Conservation (phyloP, 2,888 invertebrate genomes). For the Eupithecia abbreviata region DNA sequence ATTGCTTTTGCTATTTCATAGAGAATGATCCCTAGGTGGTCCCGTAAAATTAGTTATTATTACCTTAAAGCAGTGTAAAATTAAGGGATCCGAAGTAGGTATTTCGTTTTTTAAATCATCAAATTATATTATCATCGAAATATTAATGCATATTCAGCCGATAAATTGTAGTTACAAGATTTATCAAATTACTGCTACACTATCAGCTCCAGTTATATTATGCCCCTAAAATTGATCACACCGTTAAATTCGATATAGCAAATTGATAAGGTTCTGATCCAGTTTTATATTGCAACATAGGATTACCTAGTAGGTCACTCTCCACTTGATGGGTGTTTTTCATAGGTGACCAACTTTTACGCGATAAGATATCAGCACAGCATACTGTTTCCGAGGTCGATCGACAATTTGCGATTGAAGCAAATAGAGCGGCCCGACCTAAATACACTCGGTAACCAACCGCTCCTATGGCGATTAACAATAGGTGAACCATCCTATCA, state of each 20-base stretch:
- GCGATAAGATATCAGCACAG: conserved; percentile 75
- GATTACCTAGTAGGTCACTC: conserved; percentile 42
- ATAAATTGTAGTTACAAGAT: not conserved
- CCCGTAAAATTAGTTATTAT: too few relatives aligned
- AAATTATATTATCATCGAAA: not conserved
- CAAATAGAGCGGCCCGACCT: conserved; percentile 80
- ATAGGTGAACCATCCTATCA: conserved; percentile 72
- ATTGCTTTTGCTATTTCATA: too few relatives aligned
- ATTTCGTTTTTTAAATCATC: too few relatives aligned
- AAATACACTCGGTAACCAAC: conserved; percentile 75
- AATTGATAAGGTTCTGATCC: conserved; percentile 43
- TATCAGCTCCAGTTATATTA: not conserved
- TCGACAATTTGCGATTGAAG: conserved; percentile 78
- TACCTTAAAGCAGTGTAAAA: too few relatives aligned
- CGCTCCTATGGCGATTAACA: conserved; percentile 77
- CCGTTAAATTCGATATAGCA: conserved; percentile 41
- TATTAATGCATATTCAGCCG: not conserved
- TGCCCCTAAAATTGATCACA: conserved; percentile 21
- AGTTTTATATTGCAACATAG: conserved; percentile 42
- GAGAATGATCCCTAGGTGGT: too few relatives aligned
- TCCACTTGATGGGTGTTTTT: conserved; percentile 34
- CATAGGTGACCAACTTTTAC: conserved; percentile 56
- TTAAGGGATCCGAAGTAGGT: too few relatives aligned
- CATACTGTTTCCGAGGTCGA: conserved; percentile 74
- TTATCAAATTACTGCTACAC: not conserved